Evolutionary conservation across 2,888 invertebrate genomes (phyloP), one percentile per base, ranked within the genome.

Genomic region (Meandrusa payeni): DNA sequence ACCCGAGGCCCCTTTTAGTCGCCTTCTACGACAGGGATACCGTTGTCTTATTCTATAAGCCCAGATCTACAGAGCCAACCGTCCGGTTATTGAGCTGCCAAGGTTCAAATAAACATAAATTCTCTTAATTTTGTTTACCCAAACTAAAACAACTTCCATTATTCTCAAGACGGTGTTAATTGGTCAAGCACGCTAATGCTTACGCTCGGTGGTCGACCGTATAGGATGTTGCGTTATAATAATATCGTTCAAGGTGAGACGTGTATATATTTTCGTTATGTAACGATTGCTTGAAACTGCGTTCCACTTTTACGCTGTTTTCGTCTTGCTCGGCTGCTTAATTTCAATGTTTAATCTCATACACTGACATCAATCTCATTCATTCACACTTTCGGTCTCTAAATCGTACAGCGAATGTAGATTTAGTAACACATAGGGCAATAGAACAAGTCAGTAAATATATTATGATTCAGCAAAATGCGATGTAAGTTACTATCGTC

Each of bases 281-380:
- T 40, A 24, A 32, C 10, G 11, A 33, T 13, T 19, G 6, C 15
- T 39, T 15, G 15, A 22, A 11, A 7, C 7, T 12, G 17, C 11
- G 40, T 12, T 24, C 31, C 10, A 40, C 40, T 32, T 40, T 40
- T 40, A 40, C 19, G 26, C 13, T 32, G 40, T 40, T 32, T 32
- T 31, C 13, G 15, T 29, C 24, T 40, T 19, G 40, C n/a, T n/a
- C n/a, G n/a, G n/a, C n/a, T n/a, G n/a, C 24, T 40, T 32, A 13
- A 39, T 39, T 38, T 38, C 10, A 29, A 29, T 39, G 13, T 22
- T 31, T 6, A 3, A n/a, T 32, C 10, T 23, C 1, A 22, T 17
- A 15, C 3, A 23, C 23, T 4, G 22, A 39, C 15, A 15, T 31
- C 17, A 22, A 29, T 6, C 31, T 11, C 5, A 11, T 32, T 32